Evolutionary conservation across 1,140 invertebrate genomes (phyloP).

Genomic region (Drosophila sechellia): DNA sequence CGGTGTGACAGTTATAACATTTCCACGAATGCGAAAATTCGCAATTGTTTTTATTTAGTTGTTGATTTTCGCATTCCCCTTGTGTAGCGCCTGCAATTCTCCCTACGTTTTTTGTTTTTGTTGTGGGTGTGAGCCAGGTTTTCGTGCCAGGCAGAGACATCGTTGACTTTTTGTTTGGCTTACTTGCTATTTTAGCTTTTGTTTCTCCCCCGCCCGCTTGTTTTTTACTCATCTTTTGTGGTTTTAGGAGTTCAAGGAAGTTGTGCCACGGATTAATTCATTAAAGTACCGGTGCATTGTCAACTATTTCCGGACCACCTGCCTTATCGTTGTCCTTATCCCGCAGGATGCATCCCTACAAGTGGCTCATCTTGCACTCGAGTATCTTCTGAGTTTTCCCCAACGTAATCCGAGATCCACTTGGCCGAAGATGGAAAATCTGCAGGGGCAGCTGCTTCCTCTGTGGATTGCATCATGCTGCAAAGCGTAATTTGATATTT

Average conservation of each 20-base stretch:
- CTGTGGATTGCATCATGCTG: slow-evolving; percentile 34
- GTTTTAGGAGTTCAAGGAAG: slow-evolving; percentile 40
- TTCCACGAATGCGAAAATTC: slow-evolving; percentile 66
- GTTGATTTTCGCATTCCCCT: slow-evolving; percentile 19
- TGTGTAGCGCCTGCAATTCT: slow-evolving; percentile 23
- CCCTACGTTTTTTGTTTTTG: slow-evolving; percentile 23
- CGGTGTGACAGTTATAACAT: slow-evolving; percentile 53
- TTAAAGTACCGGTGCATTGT: slow-evolving; percentile 15
- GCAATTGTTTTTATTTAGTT: slow-evolving; percentile 59
- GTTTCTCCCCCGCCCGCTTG: slow-evolving; percentile 5
- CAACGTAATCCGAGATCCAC: slow-evolving; percentile 35
- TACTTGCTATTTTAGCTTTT: slow-evolving; percentile 24
- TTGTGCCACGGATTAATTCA: slow-evolving; percentile 17
- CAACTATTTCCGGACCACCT: slow-evolving; percentile 45
- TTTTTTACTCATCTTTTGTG: slow-evolving; percentile 16
- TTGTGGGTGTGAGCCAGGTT: slow-evolving; percentile 52
- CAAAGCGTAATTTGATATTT: slow-evolving; percentile 62
- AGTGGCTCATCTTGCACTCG: slow-evolving; percentile 37
- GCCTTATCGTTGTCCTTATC: slow-evolving; percentile 17
- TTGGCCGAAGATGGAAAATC: slow-evolving; percentile 41
- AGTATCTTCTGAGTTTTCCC: slow-evolving; percentile 7
- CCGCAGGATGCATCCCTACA: slow-evolving; percentile 17
- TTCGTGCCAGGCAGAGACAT: slow-evolving; percentile 72
- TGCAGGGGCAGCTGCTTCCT: slow-evolving; percentile 39
- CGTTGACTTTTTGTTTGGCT: slow-evolving; percentile 56